Percentiles rank a stretch among this genome's conserved stretches.
Conservation (phyloP, 2,888 invertebrate species). For the Stomorhina lunata region DNA sequence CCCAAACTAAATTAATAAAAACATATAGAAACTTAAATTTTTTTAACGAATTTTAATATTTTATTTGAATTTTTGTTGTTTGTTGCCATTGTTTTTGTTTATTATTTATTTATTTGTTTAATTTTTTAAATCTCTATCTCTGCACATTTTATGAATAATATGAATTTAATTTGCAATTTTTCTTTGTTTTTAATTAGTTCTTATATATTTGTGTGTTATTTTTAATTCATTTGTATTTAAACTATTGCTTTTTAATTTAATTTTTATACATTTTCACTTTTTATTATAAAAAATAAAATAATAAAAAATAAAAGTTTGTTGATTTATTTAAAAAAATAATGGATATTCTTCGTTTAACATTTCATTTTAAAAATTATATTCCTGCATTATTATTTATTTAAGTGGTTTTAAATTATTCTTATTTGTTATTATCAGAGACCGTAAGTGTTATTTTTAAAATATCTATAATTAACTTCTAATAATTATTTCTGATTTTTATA, state of each 20-base stretch:
- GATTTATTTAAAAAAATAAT: constrained; percentile 12
- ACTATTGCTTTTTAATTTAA: constrained; percentile 32
- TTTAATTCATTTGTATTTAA: constrained; percentile 15
- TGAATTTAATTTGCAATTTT: constrained; percentile 25
- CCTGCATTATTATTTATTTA: constrained; percentile 33
- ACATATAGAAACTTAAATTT: background rate
- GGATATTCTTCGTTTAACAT: constrained; percentile 23
- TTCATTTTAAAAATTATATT: constrained; percentile 45
- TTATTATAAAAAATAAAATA: constrained; percentile 13
- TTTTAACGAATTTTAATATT: constrained; percentile 60
- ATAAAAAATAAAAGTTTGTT: constrained; percentile 16
- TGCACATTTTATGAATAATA: constrained; percentile 43
- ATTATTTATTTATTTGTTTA: constrained; percentile 2
- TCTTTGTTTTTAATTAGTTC: constrained; percentile 25
- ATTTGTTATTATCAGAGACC: constrained; percentile 18
- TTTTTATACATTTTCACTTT: background rate
- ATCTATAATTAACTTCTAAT: too few relatives aligned
- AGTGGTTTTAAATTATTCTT: constrained; percentile 19
- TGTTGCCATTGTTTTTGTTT: constrained; percentile 9
- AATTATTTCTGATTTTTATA: too few relatives aligned
- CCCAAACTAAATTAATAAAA: background rate
- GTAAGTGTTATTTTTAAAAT: background rate
- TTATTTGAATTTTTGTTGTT: constrained; percentile 34
- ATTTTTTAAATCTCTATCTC: constrained; percentile 40
- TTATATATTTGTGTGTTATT: constrained; percentile 4